Evolutionary conservation across 2,888 invertebrate genomes (phyloP).

Genomic region (Pristionchus maxplancki): DNA sequence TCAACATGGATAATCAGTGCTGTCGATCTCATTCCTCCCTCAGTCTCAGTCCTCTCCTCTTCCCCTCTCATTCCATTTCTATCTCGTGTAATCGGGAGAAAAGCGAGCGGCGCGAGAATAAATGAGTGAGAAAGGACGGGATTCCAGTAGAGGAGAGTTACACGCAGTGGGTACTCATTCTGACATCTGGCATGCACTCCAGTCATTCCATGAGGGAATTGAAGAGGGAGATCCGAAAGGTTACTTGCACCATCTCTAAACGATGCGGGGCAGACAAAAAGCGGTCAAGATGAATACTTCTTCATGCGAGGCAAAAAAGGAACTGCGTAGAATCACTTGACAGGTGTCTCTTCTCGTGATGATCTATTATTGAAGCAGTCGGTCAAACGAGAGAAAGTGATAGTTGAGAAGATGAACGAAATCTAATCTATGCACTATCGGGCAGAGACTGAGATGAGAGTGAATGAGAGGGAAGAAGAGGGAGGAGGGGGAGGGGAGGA

Average conservation of each 20-base stretch:
- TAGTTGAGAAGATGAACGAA: slow-evolving; percentile 6
- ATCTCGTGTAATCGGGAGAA: slow-evolving; percentile 37
- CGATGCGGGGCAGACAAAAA: neutral
- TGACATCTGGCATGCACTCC: neutral
- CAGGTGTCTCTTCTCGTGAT: neutral
- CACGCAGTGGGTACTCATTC: neutral
- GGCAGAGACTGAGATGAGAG: slow-evolving; percentile 3
- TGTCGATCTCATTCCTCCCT: slow-evolving; percentile 11
- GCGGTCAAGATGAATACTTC: slow-evolving; percentile 7
- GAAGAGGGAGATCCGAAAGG: neutral
- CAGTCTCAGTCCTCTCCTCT: neutral
- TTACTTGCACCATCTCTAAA: neutral
- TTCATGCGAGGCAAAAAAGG: neutral
- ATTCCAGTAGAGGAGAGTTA: neutral
- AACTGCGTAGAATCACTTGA: slow-evolving; percentile 10
- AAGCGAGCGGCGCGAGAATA: slow-evolving; percentile 18
- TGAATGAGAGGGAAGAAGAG: slow-evolving; percentile 36
- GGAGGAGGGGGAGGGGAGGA: neutral
- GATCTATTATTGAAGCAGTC: neutral
- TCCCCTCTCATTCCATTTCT: slow-evolving; percentile 18
- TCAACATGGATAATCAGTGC: neutral
- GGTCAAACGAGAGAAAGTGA: slow-evolving; percentile 20
- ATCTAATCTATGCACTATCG: slow-evolving; percentile 33
- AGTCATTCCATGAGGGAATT: neutral
- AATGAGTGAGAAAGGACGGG: slow-evolving; percentile 9